Conservation (phyloP, 2,113 vertebrate genomes). For the Dromiciops gliroides region DNA sequence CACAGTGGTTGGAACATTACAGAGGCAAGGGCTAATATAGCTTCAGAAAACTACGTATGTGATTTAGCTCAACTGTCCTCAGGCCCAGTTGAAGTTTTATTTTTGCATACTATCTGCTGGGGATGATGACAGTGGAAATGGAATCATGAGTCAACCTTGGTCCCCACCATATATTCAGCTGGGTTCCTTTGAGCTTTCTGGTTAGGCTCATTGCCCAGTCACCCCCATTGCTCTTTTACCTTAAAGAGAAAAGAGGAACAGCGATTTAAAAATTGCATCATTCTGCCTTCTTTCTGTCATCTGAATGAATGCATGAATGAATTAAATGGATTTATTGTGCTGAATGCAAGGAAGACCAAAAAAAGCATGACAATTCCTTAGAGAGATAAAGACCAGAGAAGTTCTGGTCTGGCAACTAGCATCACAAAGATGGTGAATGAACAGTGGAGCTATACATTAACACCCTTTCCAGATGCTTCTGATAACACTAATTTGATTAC, state of each 20-base stretch:
- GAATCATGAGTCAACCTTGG: neutral
- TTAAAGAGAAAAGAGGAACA: neutral
- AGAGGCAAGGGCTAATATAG: neutral
- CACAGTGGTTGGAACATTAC: neutral
- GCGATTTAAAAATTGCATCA: neutral
- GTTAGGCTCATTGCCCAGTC: neutral
- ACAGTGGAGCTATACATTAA: neutral
- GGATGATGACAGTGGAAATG: neutral
- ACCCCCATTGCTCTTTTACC: neutral
- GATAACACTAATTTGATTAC: neutral
- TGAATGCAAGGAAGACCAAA: neutral
- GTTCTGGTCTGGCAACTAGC: neutral
- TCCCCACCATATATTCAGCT: neutral
- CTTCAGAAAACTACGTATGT: neutral
- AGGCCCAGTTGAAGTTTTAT: neutral
- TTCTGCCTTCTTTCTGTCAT: neutral
- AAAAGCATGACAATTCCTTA: neutral
- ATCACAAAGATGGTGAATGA: neutral
- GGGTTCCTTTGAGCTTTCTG: neutral
- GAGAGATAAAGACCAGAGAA: neutral
- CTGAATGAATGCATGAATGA: neutral
- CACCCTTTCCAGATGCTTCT: neutral
- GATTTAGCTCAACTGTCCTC: neutral
- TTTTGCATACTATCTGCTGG: neutral
- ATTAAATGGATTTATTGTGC: neutral